Evolutionary conservation across 2,797 vertebrate genomes (phyloP).

Genomic region (Novumbra hubbsi): DNA sequence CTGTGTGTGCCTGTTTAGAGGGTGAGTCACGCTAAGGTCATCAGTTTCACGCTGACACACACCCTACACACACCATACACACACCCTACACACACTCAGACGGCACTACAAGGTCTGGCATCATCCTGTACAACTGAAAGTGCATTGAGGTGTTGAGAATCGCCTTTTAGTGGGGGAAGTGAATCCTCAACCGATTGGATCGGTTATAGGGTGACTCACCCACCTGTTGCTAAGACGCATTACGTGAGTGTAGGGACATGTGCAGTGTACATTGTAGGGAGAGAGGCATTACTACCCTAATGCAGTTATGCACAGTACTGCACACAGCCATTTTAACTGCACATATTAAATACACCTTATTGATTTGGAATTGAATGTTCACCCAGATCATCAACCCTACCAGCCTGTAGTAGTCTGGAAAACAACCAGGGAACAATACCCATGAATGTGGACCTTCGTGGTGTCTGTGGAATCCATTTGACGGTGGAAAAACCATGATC

Average conservation of each 20-base stretch:
- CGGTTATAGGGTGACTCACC: neutral
- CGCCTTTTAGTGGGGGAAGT: neutral
- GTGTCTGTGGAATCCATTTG: too few species aligned
- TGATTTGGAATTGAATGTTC: neutral
- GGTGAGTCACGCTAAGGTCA: constrained; percentile 58
- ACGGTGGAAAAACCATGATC: too few species aligned
- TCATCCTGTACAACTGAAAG: neutral
- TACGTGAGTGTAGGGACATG: neutral
- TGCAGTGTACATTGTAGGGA: neutral
- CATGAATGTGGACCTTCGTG: neutral
- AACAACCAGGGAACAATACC: neutral
- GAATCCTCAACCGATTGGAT: neutral
- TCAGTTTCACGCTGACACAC: constrained; percentile 32
- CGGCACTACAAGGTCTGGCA: neutral
- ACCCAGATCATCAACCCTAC: neutral
- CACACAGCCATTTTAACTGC: neutral
- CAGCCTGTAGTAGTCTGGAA: neutral
- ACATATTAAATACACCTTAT: neutral
- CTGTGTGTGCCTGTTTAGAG: constrained; percentile 58
- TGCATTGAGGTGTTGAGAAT: neutral
- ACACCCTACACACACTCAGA: constrained; percentile 7
- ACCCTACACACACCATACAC: constrained; percentile 13
- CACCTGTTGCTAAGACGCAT: neutral
- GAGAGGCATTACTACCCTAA: too few species aligned
- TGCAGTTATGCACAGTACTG: neutral